Percentiles rank a stretch among this genome's conserved stretches.
Evolutionary conservation across 2,888 invertebrate species (phyloP).

Genomic region (Stratiomys singularior): DNA sequence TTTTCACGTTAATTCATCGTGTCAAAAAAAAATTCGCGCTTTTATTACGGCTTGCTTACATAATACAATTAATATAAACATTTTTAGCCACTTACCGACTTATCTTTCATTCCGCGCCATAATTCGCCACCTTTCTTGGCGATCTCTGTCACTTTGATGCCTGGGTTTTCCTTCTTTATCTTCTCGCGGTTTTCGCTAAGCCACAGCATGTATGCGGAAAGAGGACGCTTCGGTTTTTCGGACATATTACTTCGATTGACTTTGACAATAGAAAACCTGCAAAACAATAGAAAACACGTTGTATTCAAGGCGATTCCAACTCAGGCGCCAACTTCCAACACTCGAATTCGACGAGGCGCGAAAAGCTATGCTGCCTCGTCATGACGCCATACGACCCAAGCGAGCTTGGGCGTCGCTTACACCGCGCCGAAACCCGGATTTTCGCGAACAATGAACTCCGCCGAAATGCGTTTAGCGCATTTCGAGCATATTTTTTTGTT

Average conservation of each 20-base stretch:
- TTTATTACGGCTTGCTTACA: no score
- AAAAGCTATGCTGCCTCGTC: slow-evolving; percentile 6
- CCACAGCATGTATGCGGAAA: slow-evolving; percentile 96
- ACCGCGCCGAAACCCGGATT: slow-evolving; percentile 21
- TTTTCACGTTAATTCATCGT: no score
- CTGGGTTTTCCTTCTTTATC: slow-evolving; percentile 91
- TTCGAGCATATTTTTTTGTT: neutral
- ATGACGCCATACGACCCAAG: slow-evolving; percentile 35
- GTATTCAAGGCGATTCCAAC: neutral
- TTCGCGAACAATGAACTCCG: slow-evolving; percentile 15
- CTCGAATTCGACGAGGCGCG: slow-evolving; percentile 20
- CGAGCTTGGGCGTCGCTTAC: slow-evolving; percentile 15
- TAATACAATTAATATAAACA: neutral
- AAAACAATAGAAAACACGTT: neutral
- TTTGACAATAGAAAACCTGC: slow-evolving; percentile 59
- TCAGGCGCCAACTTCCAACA: neutral
- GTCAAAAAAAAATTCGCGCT: no score
- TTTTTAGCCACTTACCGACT: slow-evolving; percentile 72
- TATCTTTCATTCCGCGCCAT: slow-evolving; percentile 92
- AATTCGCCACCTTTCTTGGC: slow-evolving; percentile 95
- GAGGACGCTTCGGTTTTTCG: slow-evolving; percentile 93
- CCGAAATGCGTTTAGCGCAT: neutral
- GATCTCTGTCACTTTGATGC: slow-evolving; percentile 90
- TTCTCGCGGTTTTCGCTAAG: slow-evolving; percentile 86
- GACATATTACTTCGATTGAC: slow-evolving; percentile 68